Base-by-base conservation (phyloP, 2,113 vertebrate genomes). In the Odocoileus virginianus region DNA sequence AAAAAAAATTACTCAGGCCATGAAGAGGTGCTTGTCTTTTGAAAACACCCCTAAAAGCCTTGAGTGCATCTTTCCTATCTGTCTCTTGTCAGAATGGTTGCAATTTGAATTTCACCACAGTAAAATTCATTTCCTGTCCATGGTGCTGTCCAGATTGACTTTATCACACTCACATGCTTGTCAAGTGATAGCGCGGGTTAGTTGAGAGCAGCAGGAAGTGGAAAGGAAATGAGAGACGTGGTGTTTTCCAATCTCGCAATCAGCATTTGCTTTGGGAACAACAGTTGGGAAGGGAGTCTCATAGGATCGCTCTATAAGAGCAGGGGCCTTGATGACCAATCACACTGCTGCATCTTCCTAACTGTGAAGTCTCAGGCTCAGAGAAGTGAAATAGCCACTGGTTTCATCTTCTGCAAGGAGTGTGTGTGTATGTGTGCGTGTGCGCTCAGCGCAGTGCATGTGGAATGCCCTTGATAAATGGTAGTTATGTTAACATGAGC, bases 81-180 rank as follows among this genome's bases (percentile, higher is more conserved):
- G 19, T 60, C 60, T 91, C 81, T 87, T 76, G 57, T 88, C 67
- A 58, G 52, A 97, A 91, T 89, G 94, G 85, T 61, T 79, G 82
- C 61, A 8, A 33, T 94, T 64, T 89, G 96, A 83, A 93, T 97
- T 97, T 83, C 54, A 78, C 91, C 9, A 3, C 47, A 64, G 91
- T 83, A 36, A 93, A 74, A 87, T 94, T 89, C 67, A 95, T 97
- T 97, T 97, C 96, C 97, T 89, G 95, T 43, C 45, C 57, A 47
- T 43, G 43, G 60, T 1, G 40, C 64, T n/a, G 45, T 81, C 84
- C 89, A 78, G 47, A 87, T 71, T 52, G 10, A 45, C 93, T 89
- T 89, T 40, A 93, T 91, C 95, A 30, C 74, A 82, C 78, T 76
- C 91, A 47, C 43, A 28, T 50, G 93, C 85, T 82, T 86, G 40